Percentiles rank a stretch among this genome's conserved stretches.
phyloP scores from a whole-genome alignment of 2,113 vertebrate genomes.

The Eulacestoma nigropectus region DNA sequence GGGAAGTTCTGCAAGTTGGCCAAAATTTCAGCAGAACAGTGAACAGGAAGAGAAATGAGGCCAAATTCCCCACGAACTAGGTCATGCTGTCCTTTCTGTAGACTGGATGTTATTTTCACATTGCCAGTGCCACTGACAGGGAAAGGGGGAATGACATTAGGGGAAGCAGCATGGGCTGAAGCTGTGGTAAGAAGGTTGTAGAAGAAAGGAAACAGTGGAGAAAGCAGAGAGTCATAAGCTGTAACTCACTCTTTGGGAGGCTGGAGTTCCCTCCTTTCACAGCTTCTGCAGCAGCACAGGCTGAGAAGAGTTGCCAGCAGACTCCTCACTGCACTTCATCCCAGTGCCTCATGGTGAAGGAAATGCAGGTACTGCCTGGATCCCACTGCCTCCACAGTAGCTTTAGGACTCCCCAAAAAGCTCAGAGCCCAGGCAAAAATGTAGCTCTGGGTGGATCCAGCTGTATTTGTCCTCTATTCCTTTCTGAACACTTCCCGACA shows the following conservation, averaged over 20 bases:
- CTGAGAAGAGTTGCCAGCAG: neutral
- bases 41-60: slow-evolving; percentile 36
- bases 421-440: neutral
- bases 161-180: neutral
- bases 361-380: neutral
- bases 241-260: neutral
- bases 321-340: neutral
- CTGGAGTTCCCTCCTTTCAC: neutral
- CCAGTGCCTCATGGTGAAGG: neutral
- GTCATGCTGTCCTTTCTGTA: neutral
- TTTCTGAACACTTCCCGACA: neutral
- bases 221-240: neutral
- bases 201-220: neutral
- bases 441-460: neutral
- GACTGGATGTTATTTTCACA: neutral
- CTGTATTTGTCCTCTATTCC: neutral
- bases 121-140: neutral
- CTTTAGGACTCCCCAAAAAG: neutral
- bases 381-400: neutral
- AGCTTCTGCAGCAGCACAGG: neutral
- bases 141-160: neutral
- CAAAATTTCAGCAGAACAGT: slow-evolving; percentile 5
- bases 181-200: neutral
- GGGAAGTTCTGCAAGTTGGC: neutral
- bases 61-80: slow-evolving; percentile 18